phyloP scores from a whole-genome alignment of 2,113 vertebrate species.

The Menura novaehollandiae region DNA sequence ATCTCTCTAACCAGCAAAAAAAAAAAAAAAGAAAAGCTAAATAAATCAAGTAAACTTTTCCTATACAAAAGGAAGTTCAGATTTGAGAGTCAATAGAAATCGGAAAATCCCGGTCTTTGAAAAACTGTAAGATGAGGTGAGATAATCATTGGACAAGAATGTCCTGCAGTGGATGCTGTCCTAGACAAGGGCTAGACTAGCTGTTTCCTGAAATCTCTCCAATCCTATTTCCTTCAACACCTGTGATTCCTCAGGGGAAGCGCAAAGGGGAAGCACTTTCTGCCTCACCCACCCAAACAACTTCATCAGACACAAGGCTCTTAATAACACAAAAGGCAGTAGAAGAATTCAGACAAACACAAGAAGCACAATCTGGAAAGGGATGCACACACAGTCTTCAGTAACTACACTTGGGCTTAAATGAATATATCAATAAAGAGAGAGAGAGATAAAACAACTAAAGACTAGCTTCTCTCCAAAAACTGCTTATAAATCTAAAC shows the following conservation, averaged over 20 bases:
- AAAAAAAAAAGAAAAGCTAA: not conserved
- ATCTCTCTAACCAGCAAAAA: not conserved
- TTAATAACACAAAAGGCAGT: not conserved
- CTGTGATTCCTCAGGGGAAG: slow-evolving; percentile 1
- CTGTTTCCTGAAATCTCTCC: not conserved
- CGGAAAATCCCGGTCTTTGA: not conserved
- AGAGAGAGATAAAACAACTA: not conserved
- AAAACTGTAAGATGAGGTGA: not conserved
- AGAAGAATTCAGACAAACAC: not conserved
- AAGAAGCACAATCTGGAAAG: not conserved
- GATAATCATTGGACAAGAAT: not conserved
- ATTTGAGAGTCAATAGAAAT: not conserved
- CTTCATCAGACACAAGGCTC: not conserved
- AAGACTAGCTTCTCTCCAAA: not conserved
- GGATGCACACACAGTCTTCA: not conserved
- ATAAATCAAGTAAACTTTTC: not conserved
- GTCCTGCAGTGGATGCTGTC: not conserved
- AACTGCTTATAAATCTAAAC: not conserved
- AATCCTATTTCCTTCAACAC: not conserved
- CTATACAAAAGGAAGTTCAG: not conserved
- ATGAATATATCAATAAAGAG: not conserved
- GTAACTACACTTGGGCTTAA: not conserved
- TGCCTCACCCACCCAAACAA: not conserved
- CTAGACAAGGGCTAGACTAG: not conserved
- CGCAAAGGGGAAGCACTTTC: not conserved